Conservation (phyloP, 1,140 invertebrate species). For the Pachyrhynchus sulphureomaculatus region DNA sequence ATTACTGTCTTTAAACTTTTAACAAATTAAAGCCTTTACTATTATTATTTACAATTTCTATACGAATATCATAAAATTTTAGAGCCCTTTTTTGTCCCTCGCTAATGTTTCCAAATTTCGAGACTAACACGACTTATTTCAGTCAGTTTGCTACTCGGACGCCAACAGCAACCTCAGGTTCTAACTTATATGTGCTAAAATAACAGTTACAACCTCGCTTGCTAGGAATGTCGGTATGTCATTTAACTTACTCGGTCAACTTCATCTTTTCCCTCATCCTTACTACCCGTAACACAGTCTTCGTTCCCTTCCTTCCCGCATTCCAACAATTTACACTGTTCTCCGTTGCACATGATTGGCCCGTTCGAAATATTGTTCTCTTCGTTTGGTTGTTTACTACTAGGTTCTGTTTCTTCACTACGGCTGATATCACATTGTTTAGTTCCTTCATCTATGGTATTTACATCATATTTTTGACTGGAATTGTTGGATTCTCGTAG, state of each 20-base stretch:
- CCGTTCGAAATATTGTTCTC: slow-evolving; percentile 7
- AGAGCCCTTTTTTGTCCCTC: no score
- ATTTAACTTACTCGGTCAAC: slow-evolving; percentile 22
- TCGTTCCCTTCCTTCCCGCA: slow-evolving; percentile 14
- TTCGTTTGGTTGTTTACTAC: slow-evolving; percentile 16
- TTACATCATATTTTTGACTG: not conserved
- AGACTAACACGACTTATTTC: no score
- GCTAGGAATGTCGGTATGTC: no score
- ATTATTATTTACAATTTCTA: no score
- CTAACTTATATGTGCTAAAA: no score
- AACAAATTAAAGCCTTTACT: no score
- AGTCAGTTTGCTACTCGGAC: no score
- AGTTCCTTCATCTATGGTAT: not conserved
- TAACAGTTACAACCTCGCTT: no score
- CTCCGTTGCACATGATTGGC: slow-evolving; percentile 8
- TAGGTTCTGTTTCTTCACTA: slow-evolving; percentile 8
- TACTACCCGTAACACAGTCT: slow-evolving; percentile 3
- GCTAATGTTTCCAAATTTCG: no score
- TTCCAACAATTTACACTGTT: slow-evolving; percentile 24
- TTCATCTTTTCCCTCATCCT: slow-evolving; percentile 9
- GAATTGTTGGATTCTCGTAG: not conserved
- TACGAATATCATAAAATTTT: no score
- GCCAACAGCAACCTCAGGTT: no score
- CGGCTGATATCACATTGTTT: slow-evolving; percentile 11
- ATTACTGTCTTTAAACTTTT: no score